Base-by-base conservation (phyloP, 2,797 vertebrate species). In the Hybognathus amarus region DNA sequence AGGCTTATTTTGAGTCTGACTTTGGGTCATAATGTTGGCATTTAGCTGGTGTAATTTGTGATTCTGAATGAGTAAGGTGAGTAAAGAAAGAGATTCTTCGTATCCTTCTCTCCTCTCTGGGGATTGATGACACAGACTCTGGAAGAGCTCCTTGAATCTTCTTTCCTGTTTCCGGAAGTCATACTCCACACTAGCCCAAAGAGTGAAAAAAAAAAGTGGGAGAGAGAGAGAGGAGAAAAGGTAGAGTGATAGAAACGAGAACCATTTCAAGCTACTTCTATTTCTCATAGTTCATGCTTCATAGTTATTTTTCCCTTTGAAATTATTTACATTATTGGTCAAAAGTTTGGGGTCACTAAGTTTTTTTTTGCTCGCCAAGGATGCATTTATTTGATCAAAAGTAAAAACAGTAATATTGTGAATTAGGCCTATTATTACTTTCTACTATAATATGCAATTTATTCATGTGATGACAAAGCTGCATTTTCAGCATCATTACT, bases 121-220 rank as follows among this genome's bases (percentile, higher is more conserved):
- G 11, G 73, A 69, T 17, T 59, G 76, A 18, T 83, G 85, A 0
- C 83, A 66, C 30, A 91, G 87, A 68, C 77, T 83, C 88, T 93
- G 92, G 83, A 94, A 88, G 76, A 95, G 89, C 77, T 94, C 93
- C 90, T 91, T 59, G 89, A 95, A 93, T 70, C 87, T 85, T 67
- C 88, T 91, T 78, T 95, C 95, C 88, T 95, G 94, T 87, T 95
- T 92, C 83, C 94, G 90, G 91, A 95, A 95, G 90, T 95, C 95
- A 8, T 95, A 95, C 88, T 95, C 95, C 91, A 95, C 95, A 79
- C 95, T 95, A 90, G 30, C 87, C 30, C 36, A 87, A 40, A 91
- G 77, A 90, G 47, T 90, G 54, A 91, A 30, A 87, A 66, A 6
- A 47, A 15, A 52, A 15, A 56, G 52, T 18, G 5, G 69, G 73